Percentiles rank a stretch among this genome's conserved stretches.
Conservation (phyloP, 2,797 vertebrate species). For the Ambastaia sidthimunki region DNA sequence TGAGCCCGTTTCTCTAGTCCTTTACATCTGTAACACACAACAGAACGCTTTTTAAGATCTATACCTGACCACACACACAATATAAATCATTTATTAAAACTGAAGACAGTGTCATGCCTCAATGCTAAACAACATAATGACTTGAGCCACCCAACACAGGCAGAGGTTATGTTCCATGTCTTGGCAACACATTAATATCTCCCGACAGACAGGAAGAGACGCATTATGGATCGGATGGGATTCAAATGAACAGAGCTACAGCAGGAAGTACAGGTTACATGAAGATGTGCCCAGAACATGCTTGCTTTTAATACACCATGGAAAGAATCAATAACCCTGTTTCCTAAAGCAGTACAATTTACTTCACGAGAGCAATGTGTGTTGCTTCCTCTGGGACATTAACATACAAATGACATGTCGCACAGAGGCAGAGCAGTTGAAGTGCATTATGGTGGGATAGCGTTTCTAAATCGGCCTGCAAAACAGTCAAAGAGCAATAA, state of each 20-base stretch:
- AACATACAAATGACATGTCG: constrained; percentile 41
- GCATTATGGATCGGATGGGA: constrained; percentile 69
- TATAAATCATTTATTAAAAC: constrained; percentile 70
- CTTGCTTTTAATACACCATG: constrained; percentile 73
- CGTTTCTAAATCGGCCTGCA: background rate
- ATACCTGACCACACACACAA: constrained; percentile 61
- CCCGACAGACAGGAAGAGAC: constrained; percentile 64
- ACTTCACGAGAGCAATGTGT: constrained; percentile 33
- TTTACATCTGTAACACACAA: constrained; percentile 52
- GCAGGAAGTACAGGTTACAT: constrained; percentile 74
- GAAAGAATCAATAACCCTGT: constrained; percentile 58
- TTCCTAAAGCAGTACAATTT: constrained; percentile 47
- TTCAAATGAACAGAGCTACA: constrained; percentile 75
- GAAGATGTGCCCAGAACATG: constrained; percentile 66
- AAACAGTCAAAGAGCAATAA: background rate
- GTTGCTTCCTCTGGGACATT: constrained; percentile 12
- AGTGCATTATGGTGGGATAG: constrained; percentile 20
- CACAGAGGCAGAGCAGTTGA: constrained; percentile 2
- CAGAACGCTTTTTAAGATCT: constrained; percentile 70
- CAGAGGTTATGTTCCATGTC: constrained; percentile 41
- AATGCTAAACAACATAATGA: background rate
- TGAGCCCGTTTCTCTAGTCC: constrained; percentile 9
- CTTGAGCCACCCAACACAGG: background rate
- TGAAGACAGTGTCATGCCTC: background rate
- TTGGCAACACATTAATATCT: constrained; percentile 46